phyloP scores from a whole-genome alignment of 2,888 invertebrate species.

The Synergus gifuensis region DNA sequence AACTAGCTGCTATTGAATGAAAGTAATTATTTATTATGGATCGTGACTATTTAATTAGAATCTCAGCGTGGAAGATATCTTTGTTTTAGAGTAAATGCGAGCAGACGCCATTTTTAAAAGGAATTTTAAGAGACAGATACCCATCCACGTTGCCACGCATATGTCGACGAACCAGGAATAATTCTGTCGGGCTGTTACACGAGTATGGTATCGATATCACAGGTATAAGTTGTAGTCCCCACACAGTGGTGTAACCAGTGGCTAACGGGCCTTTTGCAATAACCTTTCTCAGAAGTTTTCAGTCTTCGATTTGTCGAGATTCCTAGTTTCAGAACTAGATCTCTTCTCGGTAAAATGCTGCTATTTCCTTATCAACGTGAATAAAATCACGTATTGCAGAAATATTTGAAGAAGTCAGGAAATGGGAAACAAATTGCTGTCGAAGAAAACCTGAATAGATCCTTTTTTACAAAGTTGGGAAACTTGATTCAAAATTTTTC shows the following conservation, averaged over 20 bases:
- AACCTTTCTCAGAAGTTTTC: constrained; percentile 4
- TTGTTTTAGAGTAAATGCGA: background rate
- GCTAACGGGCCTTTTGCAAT: constrained; percentile 33
- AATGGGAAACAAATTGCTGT: background rate
- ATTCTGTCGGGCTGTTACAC: constrained; percentile 29
- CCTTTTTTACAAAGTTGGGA: no score
- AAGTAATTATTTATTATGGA: background rate
- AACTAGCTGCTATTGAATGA: background rate
- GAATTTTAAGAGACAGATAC: constrained; percentile 18
- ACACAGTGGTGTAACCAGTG: constrained; percentile 24
- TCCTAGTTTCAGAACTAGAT: background rate
- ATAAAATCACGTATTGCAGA: no score
- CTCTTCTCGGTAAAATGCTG: no score
- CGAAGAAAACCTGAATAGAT: no score
- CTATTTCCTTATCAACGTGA: no score
- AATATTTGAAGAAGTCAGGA: background rate
- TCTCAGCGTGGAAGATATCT: background rate
- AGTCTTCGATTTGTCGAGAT: background rate
- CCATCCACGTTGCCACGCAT: constrained; percentile 24
- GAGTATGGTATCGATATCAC: constrained; percentile 42
- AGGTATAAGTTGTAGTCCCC: constrained; percentile 4
- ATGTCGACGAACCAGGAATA: constrained; percentile 41
- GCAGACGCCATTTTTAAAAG: constrained; percentile 11
- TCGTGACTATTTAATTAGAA: background rate
- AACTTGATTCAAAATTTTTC: no score